Evolutionary conservation across 2,797 vertebrate genomes (phyloP), one percentile per base, ranked within the genome.

Genomic region (Hozukius guyotensis): DNA sequence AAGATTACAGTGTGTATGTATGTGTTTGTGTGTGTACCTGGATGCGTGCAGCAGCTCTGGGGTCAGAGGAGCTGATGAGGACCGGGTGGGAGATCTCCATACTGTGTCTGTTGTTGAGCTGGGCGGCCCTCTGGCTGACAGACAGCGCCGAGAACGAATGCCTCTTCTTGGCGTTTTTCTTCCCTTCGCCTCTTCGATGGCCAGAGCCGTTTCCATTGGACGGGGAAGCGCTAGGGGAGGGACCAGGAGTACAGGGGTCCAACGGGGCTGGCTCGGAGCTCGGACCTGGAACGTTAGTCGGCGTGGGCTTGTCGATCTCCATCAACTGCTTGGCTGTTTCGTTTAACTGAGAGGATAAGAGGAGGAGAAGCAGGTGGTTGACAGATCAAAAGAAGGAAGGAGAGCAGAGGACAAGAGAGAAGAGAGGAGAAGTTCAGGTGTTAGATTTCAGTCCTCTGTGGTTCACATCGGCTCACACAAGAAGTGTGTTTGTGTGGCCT

Each of bases 71-170:
- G 93, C 98, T 98, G 96, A 99, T 99, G 87, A 99, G 96, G 31
- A 99, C 97, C 0, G 98, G 98, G 5, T 98, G 97, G 0, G 98
- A 99, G 92, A 99, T 99, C 94, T 99, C 98, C 98, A 99, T 99
- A 87, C 98, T 99, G 92, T 99, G 99, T 78, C 99, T 96, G 94
- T 99, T 99, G 95, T 97, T 97, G 81, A 97, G 75, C 87, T 98
- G 97, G 2, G 97, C 96, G 3, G 98, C 96, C 81, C 97, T 97
- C 95, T 99, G 98, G 0, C 97, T 98, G 94, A 98, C 97, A n/a
- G 98, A 98, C 89, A 99, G 96, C 0, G 98, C 97, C 0, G 98
- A 98, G 93, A 99, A 99, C 55, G 99, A 99, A 85, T 99, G 99
- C 0, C 98, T 96, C 87, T 99, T 99, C 96, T 99, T 99, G 85